Evolutionary conservation across 2,797 vertebrate species (phyloP).

Genomic region (Natrix natrix): DNA sequence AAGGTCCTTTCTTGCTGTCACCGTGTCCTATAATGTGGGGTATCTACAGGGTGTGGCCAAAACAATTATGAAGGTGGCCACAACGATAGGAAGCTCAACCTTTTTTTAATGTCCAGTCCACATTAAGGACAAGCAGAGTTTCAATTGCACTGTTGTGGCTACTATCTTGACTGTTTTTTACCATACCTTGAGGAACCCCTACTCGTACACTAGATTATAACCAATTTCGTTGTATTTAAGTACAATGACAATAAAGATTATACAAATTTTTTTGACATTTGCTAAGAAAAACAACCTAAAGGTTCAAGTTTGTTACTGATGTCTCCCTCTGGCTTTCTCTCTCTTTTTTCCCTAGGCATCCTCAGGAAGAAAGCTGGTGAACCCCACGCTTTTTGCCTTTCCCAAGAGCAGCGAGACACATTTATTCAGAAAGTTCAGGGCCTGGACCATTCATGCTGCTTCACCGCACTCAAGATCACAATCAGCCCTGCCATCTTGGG

Average conservation of each 20-base stretch:
- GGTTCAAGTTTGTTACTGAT: background rate
- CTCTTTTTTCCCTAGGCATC: background rate
- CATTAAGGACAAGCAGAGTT: background rate
- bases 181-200: background rate
- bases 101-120: background rate
- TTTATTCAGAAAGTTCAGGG: background rate
- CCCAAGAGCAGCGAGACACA: background rate
- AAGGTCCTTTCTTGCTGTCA: background rate
- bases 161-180: background rate
- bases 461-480: background rate
- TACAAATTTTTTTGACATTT: background rate
- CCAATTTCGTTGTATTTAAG: too few species aligned
- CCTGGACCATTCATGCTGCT: background rate
- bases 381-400: background rate
- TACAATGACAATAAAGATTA: too few species aligned
- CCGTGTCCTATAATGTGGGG: background rate
- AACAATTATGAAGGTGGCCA: background rate
- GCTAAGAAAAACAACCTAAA: background rate
- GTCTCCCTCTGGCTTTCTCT: background rate
- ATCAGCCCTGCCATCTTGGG: background rate
- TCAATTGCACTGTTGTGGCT: background rate
- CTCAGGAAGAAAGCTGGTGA: background rate
- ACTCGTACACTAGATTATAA: background rate
- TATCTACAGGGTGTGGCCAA: background rate
- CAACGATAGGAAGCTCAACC: background rate